These are phyloP conservation scores for Orycteropus afer DNA, from an alignment of 2,113 vertebrate genomes.

Conservation along the genomic window DNA sequence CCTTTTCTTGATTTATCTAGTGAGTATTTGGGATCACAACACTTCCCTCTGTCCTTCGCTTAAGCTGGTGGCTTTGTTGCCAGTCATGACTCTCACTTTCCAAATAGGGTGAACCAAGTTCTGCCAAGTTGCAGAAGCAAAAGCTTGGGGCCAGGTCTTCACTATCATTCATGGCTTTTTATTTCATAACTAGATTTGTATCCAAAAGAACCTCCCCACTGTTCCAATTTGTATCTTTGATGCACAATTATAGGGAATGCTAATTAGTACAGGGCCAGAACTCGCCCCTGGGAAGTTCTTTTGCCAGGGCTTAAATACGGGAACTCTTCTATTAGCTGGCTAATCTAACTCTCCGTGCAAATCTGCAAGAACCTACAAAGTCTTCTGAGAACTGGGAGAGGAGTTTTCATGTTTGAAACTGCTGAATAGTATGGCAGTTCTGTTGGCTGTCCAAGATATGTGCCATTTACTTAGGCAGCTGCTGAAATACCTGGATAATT, in stretches of 20 bases:
- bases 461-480: constrained; percentile 22
- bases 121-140: not conserved
- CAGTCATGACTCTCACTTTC: not conserved
- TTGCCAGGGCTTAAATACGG: not conserved
- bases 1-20: not conserved
- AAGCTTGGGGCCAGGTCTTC: not conserved
- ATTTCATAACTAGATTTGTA: not conserved
- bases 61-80: not conserved
- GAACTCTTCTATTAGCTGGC: not conserved
- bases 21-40: not conserved
- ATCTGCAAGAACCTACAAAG: not conserved
- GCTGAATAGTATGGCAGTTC: constrained; percentile 26
- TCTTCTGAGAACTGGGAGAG: not conserved
- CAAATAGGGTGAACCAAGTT: not conserved
- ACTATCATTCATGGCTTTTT: not conserved
- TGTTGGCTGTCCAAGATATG: not conserved
- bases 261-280: not conserved
- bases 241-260: not conserved
- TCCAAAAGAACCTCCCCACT: not conserved
- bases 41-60: not conserved
- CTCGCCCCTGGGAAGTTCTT: not conserved
- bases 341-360: not conserved
- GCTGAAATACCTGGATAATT: constrained; percentile 59
- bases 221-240: not conserved
- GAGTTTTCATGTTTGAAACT: constrained; percentile 16